Conservation (phyloP, 2,797 vertebrate genomes). For the Scleropages formosus region DNA sequence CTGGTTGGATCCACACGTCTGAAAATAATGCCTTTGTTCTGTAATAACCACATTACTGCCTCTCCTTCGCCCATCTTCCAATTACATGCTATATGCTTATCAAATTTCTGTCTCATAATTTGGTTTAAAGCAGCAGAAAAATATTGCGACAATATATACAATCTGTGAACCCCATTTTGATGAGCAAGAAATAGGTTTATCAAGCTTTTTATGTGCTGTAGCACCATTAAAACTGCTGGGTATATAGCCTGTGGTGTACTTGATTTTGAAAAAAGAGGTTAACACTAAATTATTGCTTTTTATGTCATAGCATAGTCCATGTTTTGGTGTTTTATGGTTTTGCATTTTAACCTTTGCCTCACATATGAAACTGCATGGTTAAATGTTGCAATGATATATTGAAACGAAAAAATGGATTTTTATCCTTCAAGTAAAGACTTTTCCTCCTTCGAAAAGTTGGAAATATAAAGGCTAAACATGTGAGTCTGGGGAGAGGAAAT, state of each 20-base stretch:
- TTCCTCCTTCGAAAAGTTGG: not conserved
- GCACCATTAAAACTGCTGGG: slow-evolving; percentile 15
- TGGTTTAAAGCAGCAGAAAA: slow-evolving; percentile 18
- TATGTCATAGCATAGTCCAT: not conserved
- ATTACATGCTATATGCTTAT: slow-evolving; percentile 28
- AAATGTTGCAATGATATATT: not conserved
- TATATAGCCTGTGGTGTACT: not conserved
- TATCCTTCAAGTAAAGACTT: slow-evolving; percentile 22
- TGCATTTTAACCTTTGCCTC: not conserved
- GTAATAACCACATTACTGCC: slow-evolving; percentile 21
- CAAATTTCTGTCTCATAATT: slow-evolving; percentile 18
- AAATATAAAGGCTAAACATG: slow-evolving; percentile 14
- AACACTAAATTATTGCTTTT: slow-evolving; percentile 19
- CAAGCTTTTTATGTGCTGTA: slow-evolving; percentile 7
- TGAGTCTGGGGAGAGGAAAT: slow-evolving; percentile 5
- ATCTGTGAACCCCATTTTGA: slow-evolving; percentile 11
- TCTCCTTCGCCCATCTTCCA: slow-evolving; percentile 13
- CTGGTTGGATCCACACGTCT: slow-evolving; percentile 6
- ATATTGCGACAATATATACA: slow-evolving; percentile 15
- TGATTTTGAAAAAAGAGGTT: slow-evolving; percentile 24
- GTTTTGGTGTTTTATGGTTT: not conserved
- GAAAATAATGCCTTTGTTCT: slow-evolving; percentile 15
- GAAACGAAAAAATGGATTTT: slow-evolving; percentile 12
- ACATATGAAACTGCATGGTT: not conserved
- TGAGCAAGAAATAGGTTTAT: slow-evolving; percentile 17